Conservation (phyloP, 2,113 vertebrate genomes). For the Varanus komodoensis region DNA sequence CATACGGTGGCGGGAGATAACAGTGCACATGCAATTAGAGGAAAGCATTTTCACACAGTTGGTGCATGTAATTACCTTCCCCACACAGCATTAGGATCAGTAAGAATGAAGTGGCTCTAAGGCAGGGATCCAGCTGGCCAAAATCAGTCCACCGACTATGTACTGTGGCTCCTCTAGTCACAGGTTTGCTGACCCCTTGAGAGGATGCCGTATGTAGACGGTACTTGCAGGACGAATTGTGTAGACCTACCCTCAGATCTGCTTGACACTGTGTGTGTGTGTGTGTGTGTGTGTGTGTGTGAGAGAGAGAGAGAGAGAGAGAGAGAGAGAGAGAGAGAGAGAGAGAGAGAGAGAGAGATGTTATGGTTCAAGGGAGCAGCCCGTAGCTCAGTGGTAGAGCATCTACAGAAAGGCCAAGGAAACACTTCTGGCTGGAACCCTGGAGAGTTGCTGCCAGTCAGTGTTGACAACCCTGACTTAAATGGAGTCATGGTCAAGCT, state of each 20-base stretch:
- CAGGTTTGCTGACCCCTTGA: too few relatives aligned
- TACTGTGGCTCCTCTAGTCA: background rate
- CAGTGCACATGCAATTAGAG: background rate
- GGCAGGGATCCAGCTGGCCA: background rate
- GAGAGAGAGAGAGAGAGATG: too few relatives aligned
- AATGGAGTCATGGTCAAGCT: too few relatives aligned
- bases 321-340: too few relatives aligned
- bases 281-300: background rate
- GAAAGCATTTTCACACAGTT: background rate
- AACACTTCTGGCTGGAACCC: too few relatives aligned
- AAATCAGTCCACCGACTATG: background rate
- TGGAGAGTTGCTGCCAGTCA: too few relatives aligned
- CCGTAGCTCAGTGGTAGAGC: too few relatives aligned
- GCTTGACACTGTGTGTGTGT: background rate
- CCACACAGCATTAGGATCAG: background rate
- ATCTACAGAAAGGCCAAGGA: too few relatives aligned
- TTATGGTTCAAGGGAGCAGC: too few relatives aligned
- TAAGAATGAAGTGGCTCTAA: background rate
- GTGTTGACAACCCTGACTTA: too few relatives aligned
- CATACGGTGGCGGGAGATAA: background rate
- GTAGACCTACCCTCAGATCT: background rate
- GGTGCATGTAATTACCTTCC: background rate
- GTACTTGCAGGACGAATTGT: background rate
- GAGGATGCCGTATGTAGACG: background rate
- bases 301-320: too few relatives aligned